These are phyloP conservation scores for Lethocerus indicus DNA, from an alignment of 1,140 invertebrate genomes.

Conservation along the genomic window DNA sequence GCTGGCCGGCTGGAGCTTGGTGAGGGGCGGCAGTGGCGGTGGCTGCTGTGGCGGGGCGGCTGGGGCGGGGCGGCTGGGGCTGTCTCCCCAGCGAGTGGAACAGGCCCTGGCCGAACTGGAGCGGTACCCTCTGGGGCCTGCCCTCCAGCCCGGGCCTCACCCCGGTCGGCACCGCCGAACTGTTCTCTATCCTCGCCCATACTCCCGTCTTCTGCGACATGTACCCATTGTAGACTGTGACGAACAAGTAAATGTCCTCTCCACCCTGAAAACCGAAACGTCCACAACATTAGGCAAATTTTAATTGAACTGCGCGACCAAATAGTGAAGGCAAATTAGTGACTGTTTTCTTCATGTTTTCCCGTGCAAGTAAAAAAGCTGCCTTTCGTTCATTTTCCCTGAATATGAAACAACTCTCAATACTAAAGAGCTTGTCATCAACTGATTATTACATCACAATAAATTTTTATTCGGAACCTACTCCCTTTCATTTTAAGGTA, in stretches of 20 bases:
- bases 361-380: no score
- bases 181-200: conserved; percentile 38
- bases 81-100: conserved; percentile 18
- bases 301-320: no score
- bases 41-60: conserved; percentile 7
- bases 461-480: no score
- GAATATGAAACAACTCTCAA: no score
- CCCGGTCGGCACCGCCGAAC: conserved; percentile 9
- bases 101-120: conserved; percentile 20
- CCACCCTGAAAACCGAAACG: conserved; percentile 40
- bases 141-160: not conserved
- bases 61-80: conserved; percentile 10
- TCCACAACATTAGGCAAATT: no score
- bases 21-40: not conserved
- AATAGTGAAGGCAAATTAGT: no score
- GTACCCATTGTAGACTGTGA: conserved; percentile 48
- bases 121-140: conserved; percentile 13
- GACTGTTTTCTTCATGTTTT: no score
- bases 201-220: conserved; percentile 52
- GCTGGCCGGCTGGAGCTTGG: conserved; percentile 7
- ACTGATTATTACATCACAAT: no score
- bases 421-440: no score
- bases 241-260: conserved; percentile 46
- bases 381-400: no score
- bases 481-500: no score